Conservation (phyloP, 2,113 vertebrate species). For the Puma concolor region DNA sequence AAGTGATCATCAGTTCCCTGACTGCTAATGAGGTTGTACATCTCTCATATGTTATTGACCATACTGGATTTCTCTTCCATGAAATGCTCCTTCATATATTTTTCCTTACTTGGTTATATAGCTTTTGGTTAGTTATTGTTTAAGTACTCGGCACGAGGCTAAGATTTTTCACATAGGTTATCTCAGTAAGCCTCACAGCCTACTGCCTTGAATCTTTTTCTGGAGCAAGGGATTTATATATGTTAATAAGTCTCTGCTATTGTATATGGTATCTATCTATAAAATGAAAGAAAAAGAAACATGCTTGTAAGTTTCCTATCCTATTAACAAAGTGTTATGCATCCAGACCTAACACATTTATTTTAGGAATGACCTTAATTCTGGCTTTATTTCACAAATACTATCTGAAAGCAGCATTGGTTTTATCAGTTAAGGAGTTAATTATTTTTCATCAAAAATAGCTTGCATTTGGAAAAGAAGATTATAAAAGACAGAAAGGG, state of each 20-base stretch:
- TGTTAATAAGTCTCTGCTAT: constrained; percentile 46
- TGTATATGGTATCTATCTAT: constrained; percentile 27
- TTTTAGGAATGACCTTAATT: constrained; percentile 61
- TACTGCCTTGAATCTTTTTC: constrained; percentile 31
- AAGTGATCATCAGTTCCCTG: neutral
- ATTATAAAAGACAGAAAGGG: neutral
- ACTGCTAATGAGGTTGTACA: neutral
- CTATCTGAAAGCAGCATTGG: neutral
- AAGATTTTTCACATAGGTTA: neutral
- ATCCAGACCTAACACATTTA: constrained; percentile 9
- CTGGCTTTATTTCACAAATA: constrained; percentile 49
- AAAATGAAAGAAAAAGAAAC: constrained; percentile 45
- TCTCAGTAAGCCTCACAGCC: constrained; percentile 6
- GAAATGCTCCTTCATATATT: neutral
- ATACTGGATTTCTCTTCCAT: neutral
- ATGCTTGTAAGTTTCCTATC: neutral
- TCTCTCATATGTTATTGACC: neutral
- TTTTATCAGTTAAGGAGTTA: constrained; percentile 38
- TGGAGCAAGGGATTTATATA: constrained; percentile 17
- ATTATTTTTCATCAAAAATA: constrained; percentile 38
- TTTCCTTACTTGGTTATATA: neutral
- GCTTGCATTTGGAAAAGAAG: constrained; percentile 15
- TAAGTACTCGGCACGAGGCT: neutral
- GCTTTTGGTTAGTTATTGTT: constrained; percentile 45
- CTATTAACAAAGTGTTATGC: neutral